Evolutionary conservation across 2,888 invertebrate genomes (phyloP).

Genomic region (Zhuqinia jingwanae): DNA sequence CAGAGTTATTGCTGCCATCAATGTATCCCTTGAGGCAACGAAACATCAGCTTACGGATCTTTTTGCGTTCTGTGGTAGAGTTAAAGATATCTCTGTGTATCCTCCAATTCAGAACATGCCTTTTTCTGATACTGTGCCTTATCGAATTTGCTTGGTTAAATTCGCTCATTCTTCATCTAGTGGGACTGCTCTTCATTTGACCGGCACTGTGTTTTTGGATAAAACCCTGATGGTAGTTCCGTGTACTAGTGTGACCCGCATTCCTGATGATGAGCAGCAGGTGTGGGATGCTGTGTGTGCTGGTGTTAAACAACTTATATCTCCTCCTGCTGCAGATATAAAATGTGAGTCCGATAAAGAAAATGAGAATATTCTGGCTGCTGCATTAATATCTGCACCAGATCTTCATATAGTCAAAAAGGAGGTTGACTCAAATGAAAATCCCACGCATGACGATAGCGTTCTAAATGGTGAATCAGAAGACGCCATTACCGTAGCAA

Average conservation of each 20-base stretch:
- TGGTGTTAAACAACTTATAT: not conserved
- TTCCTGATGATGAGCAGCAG: not conserved
- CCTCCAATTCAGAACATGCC: not conserved
- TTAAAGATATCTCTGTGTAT: constrained; percentile 2
- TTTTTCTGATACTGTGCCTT: not conserved
- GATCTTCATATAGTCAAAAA: too few relatives aligned
- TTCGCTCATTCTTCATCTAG: not conserved
- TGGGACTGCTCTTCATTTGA: not conserved
- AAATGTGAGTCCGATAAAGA: too few relatives aligned
- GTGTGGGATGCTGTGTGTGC: not conserved
- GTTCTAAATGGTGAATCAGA: too few relatives aligned
- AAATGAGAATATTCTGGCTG: too few relatives aligned
- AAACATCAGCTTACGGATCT: not conserved
- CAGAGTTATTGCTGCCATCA: not conserved
- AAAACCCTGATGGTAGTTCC: not conserved
- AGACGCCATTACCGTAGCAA: too few relatives aligned
- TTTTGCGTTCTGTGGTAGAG: constrained; percentile 1
- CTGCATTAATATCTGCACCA: too few relatives aligned
- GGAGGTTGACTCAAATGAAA: too few relatives aligned
- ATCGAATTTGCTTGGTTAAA: not conserved
- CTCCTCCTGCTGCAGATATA: too few relatives aligned
- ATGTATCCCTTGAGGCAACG: not conserved
- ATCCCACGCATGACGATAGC: too few relatives aligned
- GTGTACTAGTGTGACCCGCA: not conserved
- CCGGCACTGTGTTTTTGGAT: not conserved